phyloP scores from a whole-genome alignment of 2,113 vertebrate species.

The Plecturocebus donacophilus region DNA sequence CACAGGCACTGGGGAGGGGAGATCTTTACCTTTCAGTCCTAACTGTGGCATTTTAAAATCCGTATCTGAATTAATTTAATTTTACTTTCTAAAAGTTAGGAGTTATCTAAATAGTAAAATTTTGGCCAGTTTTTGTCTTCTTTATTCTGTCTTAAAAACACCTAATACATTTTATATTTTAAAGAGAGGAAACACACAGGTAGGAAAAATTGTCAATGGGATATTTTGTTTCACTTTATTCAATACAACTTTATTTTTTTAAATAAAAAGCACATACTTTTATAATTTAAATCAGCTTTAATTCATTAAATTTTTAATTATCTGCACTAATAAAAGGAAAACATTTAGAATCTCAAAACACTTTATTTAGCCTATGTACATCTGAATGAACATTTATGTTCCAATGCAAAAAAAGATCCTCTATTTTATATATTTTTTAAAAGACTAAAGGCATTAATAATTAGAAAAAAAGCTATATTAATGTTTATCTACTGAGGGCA shows the following conservation, averaged over 20 bases:
- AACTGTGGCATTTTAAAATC: background rate
- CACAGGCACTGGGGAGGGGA: background rate
- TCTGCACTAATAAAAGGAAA: background rate
- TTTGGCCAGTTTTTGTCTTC: background rate
- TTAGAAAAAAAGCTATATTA: background rate
- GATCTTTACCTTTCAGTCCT: background rate
- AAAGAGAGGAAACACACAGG: background rate
- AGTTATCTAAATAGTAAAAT: background rate
- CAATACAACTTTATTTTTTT: background rate
- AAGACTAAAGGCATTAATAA: background rate
- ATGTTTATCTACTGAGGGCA: background rate
- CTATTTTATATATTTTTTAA: background rate
- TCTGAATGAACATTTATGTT: background rate
- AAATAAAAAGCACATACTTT: background rate
- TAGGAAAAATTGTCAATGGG: background rate
- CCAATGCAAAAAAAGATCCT: constrained; percentile 24
- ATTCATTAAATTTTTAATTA: constrained; percentile 8
- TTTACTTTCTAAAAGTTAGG: constrained; percentile 28
- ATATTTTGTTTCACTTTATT: background rate
- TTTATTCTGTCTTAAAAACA: constrained; percentile 32
- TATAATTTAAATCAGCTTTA: constrained; percentile 35
- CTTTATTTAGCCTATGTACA: background rate
- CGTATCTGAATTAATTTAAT: background rate
- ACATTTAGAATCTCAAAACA: constrained; percentile 47
- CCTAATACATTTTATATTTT: constrained; percentile 4